Evolutionary conservation across 2,797 vertebrate genomes (phyloP).

Genomic region (Gobio occitaniae): DNA sequence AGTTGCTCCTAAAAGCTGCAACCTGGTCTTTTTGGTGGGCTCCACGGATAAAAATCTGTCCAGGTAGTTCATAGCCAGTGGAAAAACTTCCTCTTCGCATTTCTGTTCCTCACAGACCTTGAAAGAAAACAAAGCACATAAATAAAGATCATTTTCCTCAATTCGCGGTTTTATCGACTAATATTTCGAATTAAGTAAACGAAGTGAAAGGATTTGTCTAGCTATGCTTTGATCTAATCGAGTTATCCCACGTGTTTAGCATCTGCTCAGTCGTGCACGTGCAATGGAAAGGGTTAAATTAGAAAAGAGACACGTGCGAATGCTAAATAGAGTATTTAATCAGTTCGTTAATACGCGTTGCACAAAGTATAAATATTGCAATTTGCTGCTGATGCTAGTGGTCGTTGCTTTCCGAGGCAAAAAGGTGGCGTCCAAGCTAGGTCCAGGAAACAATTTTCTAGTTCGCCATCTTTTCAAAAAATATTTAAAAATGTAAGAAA

Average conservation of each 20-base stretch:
- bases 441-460: conserved; percentile 86
- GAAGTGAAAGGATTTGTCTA: neutral
- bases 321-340: neutral
- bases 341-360: neutral
- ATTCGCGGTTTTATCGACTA: neutral
- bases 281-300: conserved; percentile 26
- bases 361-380: conserved; percentile 9
- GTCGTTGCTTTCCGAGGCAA: conserved; percentile 83
- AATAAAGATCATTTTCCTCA: conserved; percentile 15
- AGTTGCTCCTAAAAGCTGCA: conserved; percentile 94
- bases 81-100: conserved; percentile 98
- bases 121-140: conserved; percentile 53
- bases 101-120: conserved; percentile 99
- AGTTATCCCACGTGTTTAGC: conserved; percentile 45
- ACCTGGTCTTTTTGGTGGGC: conserved; percentile 88
- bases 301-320: neutral
- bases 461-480: conserved; percentile 99
- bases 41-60: conserved; percentile 97
- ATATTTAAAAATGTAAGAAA: conserved; percentile 94
- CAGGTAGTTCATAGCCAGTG: conserved; percentile 98
- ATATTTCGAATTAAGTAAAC: neutral
- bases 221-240: conserved; percentile 25
- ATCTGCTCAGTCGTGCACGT: conserved; percentile 28
- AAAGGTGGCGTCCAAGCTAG: conserved; percentile 91
- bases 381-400: conserved; percentile 56